phyloP scores from a whole-genome alignment of 23 tunicate species.

The Phallusia fumigata region DNA sequence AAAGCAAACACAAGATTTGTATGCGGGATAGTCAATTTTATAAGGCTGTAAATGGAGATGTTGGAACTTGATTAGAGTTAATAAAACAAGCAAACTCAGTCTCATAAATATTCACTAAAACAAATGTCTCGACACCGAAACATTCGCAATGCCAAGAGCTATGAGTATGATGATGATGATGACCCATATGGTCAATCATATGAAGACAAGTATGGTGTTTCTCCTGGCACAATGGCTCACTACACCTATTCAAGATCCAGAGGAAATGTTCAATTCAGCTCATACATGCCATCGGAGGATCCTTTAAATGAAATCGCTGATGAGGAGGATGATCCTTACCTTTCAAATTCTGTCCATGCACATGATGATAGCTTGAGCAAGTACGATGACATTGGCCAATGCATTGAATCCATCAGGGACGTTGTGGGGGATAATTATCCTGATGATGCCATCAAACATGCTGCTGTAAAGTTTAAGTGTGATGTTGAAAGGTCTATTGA shows the following conservation, averaged over 20 bases:
- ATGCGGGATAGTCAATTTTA: not conserved
- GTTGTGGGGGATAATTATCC: constrained; percentile 74
- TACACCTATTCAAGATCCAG: constrained; percentile 72
- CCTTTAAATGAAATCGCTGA: constrained; percentile 61
- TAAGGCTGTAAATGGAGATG: not conserved
- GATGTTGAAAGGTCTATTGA: constrained; percentile 70
- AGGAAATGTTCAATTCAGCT: constrained; percentile 39
- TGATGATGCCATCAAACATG: constrained; percentile 37
- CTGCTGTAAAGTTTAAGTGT: constrained; percentile 34
- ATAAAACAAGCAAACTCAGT: not conserved
- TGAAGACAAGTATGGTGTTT: constrained; percentile 88
- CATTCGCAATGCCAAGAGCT: constrained; percentile 63
- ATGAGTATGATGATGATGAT: constrained; percentile 81
- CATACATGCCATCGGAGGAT: constrained; percentile 79
- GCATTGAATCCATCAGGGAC: constrained; percentile 35
- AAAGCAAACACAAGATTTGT: not conserved
- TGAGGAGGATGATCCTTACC: constrained; percentile 7
- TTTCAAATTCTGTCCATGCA: not conserved
- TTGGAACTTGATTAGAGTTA: not conserved
- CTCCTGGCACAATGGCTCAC: constrained; percentile 80
- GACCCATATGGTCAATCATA: constrained; percentile 82
- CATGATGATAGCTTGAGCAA: not conserved
- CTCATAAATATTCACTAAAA: not conserved
- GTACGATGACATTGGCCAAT: not conserved
- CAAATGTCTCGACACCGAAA: constrained; percentile 82